phyloP scores from a whole-genome alignment of 2,113 vertebrate species.

The Gallinago undulata region DNA sequence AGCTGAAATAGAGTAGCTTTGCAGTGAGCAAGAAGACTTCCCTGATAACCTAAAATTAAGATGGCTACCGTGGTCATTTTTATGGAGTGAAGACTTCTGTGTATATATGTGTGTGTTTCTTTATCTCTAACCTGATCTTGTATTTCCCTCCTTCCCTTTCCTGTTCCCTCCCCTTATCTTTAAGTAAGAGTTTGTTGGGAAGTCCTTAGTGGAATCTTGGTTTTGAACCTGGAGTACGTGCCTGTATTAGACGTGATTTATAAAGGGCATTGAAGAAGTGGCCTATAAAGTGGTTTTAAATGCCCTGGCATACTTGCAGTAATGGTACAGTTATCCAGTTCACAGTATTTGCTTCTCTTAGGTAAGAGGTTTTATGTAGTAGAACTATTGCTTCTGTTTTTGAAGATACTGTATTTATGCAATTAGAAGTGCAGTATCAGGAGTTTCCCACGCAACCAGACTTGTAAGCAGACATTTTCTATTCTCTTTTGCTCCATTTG shows the following conservation, averaged over 20 bases:
- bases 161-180: not conserved
- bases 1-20: not conserved
- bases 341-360: not conserved
- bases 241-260: not conserved
- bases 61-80: not conserved
- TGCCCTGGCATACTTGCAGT: not conserved
- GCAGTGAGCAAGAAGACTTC: not conserved
- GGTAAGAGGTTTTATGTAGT: not conserved
- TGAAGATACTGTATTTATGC: not conserved
- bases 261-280: not conserved
- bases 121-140: not conserved
- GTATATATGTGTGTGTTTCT: too few species aligned
- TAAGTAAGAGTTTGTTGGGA: not conserved
- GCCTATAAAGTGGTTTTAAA: not conserved
- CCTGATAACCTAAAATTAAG: not conserved
- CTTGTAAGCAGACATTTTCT: not conserved
- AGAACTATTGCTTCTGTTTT: not conserved
- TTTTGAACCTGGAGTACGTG: not conserved
- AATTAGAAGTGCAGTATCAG: not conserved
- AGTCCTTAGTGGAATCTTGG: not conserved
- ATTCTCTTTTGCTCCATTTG: not conserved
- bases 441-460: not conserved
- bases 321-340: accelerated
- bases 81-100: not conserved
- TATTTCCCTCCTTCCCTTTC: too few species aligned